These are phyloP conservation scores for Hydrotaea cyrtoneurina DNA, from an alignment of 2,888 invertebrate species.

Conservation along the genomic window DNA sequence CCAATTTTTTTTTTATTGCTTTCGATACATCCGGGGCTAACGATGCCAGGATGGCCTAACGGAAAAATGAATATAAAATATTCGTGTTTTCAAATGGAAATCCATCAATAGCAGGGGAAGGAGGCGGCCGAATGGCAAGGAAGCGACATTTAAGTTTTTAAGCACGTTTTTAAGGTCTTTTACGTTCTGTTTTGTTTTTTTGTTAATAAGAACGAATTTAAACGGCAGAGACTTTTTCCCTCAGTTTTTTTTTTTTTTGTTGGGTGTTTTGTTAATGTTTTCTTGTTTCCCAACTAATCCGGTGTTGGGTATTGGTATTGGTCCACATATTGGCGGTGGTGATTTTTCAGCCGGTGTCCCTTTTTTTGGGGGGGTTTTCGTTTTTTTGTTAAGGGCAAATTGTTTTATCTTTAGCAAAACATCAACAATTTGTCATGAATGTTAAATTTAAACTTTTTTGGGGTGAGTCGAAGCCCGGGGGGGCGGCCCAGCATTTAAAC, in stretches of 20 bases:
- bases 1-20: constrained; percentile 49
- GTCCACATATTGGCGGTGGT: neutral
- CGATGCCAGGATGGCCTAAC: neutral
- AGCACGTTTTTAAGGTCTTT: constrained; percentile 40
- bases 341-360: neutral
- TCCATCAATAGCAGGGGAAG: constrained; percentile 35
- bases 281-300: constrained; percentile 35
- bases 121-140: neutral
- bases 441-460: constrained; percentile 56
- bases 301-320: constrained; percentile 19
- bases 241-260: too few species aligned
- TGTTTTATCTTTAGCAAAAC: constrained; percentile 43
- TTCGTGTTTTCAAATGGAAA: constrained; percentile 37
- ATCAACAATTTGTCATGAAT: constrained; percentile 66
- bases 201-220: neutral
- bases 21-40: constrained; percentile 41
- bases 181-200: neutral
- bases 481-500: constrained; percentile 22
- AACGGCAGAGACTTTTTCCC: constrained; percentile 36
- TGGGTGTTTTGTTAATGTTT: constrained; percentile 21
- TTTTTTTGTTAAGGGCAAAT: neutral
- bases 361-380: neutral
- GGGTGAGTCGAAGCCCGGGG: neutral
- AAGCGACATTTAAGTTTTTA: constrained; percentile 31
- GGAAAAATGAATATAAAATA: constrained; percentile 2